A percentile compares a stretch with the other conserved stretches of the same genome.
Evolutionary conservation across 2,888 invertebrate genomes (phyloP).

Genomic region (Tenthredo distinguenda): DNA sequence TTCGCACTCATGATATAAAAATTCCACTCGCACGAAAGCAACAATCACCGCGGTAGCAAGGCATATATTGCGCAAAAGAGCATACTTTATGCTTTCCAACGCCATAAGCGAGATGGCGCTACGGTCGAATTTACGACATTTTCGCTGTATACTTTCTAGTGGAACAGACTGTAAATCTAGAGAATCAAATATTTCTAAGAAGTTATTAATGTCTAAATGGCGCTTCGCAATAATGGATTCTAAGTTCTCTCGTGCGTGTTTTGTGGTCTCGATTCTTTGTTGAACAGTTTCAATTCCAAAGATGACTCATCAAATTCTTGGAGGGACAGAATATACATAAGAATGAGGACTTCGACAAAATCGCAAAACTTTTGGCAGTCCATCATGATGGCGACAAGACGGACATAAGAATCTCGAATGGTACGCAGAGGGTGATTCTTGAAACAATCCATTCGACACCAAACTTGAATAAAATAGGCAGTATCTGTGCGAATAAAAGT

Average conservation of each 20-base stretch:
- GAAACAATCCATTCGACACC: not conserved
- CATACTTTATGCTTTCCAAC: too few species aligned
- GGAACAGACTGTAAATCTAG: too few species aligned
- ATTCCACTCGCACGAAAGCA: too few species aligned
- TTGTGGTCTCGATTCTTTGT: not conserved
- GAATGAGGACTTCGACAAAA: not conserved
- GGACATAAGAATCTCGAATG: conserved; percentile 12
- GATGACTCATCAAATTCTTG: not conserved
- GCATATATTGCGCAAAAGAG: too few species aligned
- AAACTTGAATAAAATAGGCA: not conserved
- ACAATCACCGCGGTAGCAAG: too few species aligned
- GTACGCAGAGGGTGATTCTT: not conserved
- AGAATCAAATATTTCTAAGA: not conserved
- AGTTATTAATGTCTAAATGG: not conserved
- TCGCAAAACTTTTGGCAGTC: not conserved
- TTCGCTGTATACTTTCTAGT: too few species aligned
- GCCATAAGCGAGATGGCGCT: too few species aligned
- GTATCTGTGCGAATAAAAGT: not conserved
- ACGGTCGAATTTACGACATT: too few species aligned
- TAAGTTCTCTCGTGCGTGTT: not conserved
- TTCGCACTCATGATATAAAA: too few species aligned
- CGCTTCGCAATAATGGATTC: not conserved
- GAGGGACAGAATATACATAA: not conserved
- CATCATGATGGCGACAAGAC: not conserved
- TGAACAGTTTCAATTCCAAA: not conserved